Evolutionary conservation across 1,140 invertebrate genomes (phyloP), one percentile per base, ranked within the genome.

Genomic region (Drosophila repleta): DNA sequence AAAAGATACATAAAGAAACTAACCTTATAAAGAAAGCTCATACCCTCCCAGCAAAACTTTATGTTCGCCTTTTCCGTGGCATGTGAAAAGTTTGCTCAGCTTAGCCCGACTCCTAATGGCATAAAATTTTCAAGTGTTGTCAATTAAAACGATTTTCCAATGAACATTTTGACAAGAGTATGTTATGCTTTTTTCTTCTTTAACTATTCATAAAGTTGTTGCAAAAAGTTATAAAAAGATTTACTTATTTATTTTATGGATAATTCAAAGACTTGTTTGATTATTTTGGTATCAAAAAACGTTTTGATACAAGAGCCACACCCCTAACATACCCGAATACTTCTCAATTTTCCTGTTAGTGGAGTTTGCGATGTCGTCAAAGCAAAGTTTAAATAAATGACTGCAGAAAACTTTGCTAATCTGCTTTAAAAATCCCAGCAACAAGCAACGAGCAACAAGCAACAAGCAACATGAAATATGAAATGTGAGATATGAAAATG

Each of bases 311-410:
- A 65, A 39, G n/a, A 26, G 13, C 24, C 24, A 17, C n/a, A 17
- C 8, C 13, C 45, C 18, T 32, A 8, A 3, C 32, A 35, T 35
- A 17, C 15, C 11, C 18, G 6, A n/a, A 17, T 7, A 11, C 29
- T 11, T n/a, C 24, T 11, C 26, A 43, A 43, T 43, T 3, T 41
- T 15, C 26, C 15, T 29, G 49, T 17, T 52, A 52, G 67, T 65
- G 37, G 48, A 4, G 52, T 68, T 60, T 57, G 48, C 26, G 29
- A 41, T 48, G 24, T 11, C 43, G n/a, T 26, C 52, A 61, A 70
- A 63, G 37, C 17, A 60, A 85, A 81, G 65, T 82, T 87, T 78
- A 81, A 78, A 85, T 82, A 78, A 85, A 81, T 75, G 74, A 87
- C 51, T 71, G 69, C 46, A 55, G 39, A 39, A 84, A 87, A 85